A percentile compares a stretch with the other conserved stretches of the same genome.
These are phyloP conservation scores for Balanococcus diminutus DNA, from an alignment of 2,888 invertebrate species.

Conservation along the genomic window DNA sequence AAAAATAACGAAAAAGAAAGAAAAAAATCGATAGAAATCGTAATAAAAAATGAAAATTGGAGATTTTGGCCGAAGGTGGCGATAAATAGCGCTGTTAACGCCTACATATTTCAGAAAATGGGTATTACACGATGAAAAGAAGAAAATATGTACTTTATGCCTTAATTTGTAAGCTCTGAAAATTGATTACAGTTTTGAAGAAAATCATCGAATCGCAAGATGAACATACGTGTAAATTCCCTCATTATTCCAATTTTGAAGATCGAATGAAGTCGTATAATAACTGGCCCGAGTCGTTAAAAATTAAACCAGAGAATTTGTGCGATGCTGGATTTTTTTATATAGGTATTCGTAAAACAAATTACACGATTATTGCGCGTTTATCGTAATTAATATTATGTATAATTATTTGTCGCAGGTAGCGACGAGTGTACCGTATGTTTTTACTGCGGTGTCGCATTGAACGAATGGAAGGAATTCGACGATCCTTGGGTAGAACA, in stretches of 20 bases:
- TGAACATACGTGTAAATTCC: conserved; percentile 67
- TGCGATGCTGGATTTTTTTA: conserved; percentile 93
- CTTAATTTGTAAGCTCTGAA: no score
- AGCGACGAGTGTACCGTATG: conserved; percentile 83
- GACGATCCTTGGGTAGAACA: conserved; percentile 96
- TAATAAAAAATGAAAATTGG: no score
- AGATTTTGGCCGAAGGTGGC: no score
- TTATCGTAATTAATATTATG: neutral
- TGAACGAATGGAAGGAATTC: conserved; percentile 89
- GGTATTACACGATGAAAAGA: no score
- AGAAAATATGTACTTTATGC: no score
- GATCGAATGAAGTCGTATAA: conserved; percentile 74
- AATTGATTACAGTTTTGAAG: neutral
- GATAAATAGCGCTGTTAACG: no score
- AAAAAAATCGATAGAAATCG: no score
- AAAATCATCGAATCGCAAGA: neutral
- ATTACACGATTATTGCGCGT: no score
- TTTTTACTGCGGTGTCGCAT: conserved; percentile 91
- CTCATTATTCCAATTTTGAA: conserved; percentile 74
- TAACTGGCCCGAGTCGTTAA: conserved; percentile 82
- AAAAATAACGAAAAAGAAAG: no score
- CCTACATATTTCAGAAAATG: no score
- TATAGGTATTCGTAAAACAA: no score
- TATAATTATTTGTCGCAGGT: conserved; percentile 37
- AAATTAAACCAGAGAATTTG: conserved; percentile 78